Base-by-base conservation (phyloP, 2,113 vertebrate genomes). In the Otus sunia region DNA sequence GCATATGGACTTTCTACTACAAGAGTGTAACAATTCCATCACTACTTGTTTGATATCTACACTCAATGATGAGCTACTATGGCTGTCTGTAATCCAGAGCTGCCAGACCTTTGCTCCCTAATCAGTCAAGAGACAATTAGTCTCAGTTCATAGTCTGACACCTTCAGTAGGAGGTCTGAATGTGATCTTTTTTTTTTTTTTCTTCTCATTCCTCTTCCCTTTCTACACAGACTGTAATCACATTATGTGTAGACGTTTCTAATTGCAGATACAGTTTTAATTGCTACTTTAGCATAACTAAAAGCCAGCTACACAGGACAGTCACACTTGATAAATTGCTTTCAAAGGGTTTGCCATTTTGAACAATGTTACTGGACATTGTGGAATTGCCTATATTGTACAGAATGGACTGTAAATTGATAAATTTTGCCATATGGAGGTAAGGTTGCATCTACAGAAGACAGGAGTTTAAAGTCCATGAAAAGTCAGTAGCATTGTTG, bases 401-500 rank as follows among this genome's bases (percentile, higher is more conserved):
- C 12, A 68, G 34, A 69, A 64, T 67, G 23, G 34, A 53, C 63
- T 56, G 5, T 8, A 75, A 89, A 78, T 27, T 13, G 8, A 53
- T 53, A 53, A 9, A 53, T 84, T 89, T 85, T 91, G 26, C 32
- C 50, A 12, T 47, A 50, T 16, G 64, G 80, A 89, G 41, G 36
- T 78, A 92, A 89, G 86, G 41, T 64, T 29, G 25, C 66, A 76
- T 85, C 81, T 64, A 69, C 32, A 75, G 84, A 95, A 92, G 62
- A 69, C 37, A 62, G 53, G 30, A 79, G 15, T 78, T 95, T 79
- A 43, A 96, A 90, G 69, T 84, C 66, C 77, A 79, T 81, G 86
- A 77, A 68, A 88, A 95, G 69, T 86, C 80, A 89, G 45, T 39
- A 94, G 10, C 15, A 69, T 5, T 71, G 69, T 12, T 87, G 29